phyloP scores from a whole-genome alignment of 2,888 invertebrate genomes.

The Onthophagus sagittarius region DNA sequence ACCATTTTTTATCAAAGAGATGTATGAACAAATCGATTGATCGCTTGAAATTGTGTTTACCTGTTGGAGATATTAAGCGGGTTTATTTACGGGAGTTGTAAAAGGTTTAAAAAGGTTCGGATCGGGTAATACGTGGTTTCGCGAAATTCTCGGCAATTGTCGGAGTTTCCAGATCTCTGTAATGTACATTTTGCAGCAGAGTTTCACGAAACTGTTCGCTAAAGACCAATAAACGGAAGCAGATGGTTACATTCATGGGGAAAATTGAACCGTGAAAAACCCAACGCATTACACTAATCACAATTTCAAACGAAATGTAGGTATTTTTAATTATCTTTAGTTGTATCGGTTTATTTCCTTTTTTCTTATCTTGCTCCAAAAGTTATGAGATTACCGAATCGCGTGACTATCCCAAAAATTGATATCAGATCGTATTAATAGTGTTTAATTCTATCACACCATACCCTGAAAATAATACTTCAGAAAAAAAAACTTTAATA shows the following conservation, averaged over 20 bases:
- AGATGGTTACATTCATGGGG: neutral
- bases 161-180: neutral
- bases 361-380: neutral
- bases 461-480: neutral
- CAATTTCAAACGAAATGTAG: too few species aligned
- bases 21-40: neutral
- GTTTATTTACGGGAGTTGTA: neutral
- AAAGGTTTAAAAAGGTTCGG: neutral
- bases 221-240: neutral
- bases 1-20: neutral
- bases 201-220: neutral
- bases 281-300: too few species aligned
- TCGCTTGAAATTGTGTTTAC: too few species aligned
- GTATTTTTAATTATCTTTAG: too few species aligned
- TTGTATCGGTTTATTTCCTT: neutral
- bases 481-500: conserved; percentile 16
- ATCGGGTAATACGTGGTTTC: neutral
- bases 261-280: neutral
- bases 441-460: conserved; percentile 26
- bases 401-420: neutral
- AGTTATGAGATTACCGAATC: neutral
- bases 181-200: neutral
- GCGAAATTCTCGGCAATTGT: neutral
- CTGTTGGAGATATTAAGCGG: too few species aligned
- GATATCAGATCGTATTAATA: conserved; percentile 29